phyloP scores from a whole-genome alignment of 2,113 vertebrate genomes.

The Mustela lutreola region DNA sequence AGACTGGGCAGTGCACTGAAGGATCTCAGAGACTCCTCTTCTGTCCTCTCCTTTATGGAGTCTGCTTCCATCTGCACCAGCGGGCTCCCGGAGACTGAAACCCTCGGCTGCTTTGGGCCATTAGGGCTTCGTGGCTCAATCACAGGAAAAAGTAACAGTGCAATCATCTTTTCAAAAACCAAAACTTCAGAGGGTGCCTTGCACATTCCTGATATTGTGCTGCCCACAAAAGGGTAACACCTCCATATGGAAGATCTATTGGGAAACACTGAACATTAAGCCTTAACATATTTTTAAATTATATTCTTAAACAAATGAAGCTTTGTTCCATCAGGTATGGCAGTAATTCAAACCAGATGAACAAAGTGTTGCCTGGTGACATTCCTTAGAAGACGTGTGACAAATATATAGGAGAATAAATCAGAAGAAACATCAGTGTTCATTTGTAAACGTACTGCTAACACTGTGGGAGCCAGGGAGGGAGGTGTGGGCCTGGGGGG shows the following conservation, averaged over 20 bases:
- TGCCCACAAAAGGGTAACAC: neutral
- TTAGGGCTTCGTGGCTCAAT: neutral
- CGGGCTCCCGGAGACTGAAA: rapidly evolving
- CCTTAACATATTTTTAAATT: neutral
- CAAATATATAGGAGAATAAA: neutral
- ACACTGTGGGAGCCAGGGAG: neutral
- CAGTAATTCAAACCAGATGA: constrained; percentile 67
- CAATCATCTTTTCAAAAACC: neutral
- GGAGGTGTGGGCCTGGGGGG: neutral
- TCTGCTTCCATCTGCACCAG: neutral
- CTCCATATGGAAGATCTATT: neutral
- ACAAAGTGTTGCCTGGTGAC: constrained; percentile 7
- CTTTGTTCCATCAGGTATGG: constrained; percentile 33
- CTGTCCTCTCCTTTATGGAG: neutral
- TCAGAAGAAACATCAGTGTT: neutral
- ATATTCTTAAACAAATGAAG: constrained; percentile 58
- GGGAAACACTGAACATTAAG: neutral
- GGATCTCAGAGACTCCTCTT: neutral
- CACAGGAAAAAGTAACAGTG: neutral
- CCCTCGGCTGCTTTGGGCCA: neutral
- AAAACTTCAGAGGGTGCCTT: neutral
- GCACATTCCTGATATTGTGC: neutral
- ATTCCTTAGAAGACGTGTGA: constrained; percentile 31
- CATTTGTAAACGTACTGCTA: neutral
- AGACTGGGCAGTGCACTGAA: rapidly evolving